Conservation (phyloP, 1,140 invertebrate genomes). For the Calliopsis andreniformis region DNA sequence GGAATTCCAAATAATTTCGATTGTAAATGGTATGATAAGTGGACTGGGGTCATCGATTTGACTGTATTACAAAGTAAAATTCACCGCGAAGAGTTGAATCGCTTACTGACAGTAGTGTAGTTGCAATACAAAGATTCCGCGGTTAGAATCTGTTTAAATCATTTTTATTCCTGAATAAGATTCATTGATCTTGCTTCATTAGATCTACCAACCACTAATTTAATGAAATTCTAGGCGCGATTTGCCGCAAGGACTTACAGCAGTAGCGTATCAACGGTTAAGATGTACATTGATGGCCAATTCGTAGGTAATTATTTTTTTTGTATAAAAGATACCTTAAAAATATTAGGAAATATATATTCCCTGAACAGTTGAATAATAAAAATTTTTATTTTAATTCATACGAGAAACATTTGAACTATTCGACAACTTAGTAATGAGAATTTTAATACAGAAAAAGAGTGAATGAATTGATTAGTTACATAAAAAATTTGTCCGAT, state of each 20-base stretch:
- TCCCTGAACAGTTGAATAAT: too few relatives aligned
- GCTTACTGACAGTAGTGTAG: background rate
- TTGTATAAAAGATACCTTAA: background rate
- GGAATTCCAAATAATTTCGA: background rate
- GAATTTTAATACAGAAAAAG: background rate
- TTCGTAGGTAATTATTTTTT: conserved; percentile 85
- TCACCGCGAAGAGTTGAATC: background rate
- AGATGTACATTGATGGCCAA: conserved; percentile 97
- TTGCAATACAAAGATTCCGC: background rate
- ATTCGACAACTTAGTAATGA: too few relatives aligned
- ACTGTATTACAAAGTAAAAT: background rate
- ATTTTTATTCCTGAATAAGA: background rate
- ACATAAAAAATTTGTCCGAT: too few relatives aligned
- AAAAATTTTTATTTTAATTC: too few relatives aligned
- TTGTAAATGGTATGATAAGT: background rate
- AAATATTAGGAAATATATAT: too few relatives aligned
- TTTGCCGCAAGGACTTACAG: conserved; percentile 68
- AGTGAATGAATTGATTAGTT: background rate
- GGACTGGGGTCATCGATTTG: too few relatives aligned
- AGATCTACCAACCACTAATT: conserved; percentile 11
- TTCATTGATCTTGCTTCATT: background rate
- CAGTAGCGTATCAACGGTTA: conserved; percentile 86
- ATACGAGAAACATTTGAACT: too few relatives aligned
- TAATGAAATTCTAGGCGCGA: conserved; percentile 65
- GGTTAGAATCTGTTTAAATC: background rate